Conservation (phyloP, 2,797 vertebrate genomes). For the Arrhamphus sclerolepis region DNA sequence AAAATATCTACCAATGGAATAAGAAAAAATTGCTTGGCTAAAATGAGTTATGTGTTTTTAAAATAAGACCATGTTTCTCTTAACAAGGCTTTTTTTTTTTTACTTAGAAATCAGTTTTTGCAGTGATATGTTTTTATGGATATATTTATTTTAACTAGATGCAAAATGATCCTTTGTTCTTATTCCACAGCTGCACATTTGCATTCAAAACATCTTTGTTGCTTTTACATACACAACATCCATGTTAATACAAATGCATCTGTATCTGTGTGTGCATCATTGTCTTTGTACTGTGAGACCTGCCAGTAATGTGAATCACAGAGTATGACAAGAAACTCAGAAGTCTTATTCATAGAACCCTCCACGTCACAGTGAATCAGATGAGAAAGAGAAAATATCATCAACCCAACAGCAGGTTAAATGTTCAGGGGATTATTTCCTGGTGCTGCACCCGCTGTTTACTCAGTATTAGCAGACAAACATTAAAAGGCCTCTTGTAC, state of each 20-base stretch:
- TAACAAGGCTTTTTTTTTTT: no score
- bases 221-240: constrained; percentile 33
- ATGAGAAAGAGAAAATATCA: constrained; percentile 48
- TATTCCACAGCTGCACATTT: constrained; percentile 53
- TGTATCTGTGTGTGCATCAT: constrained; percentile 12
- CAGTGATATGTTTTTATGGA: no score
- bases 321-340: constrained; percentile 16
- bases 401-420: constrained; percentile 57
- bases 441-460: constrained; percentile 37
- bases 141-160: no score
- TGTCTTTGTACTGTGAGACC: constrained; percentile 19
- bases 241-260: constrained; percentile 13
- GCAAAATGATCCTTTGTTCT: constrained; percentile 9
- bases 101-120: no score
- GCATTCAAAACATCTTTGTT: constrained; percentile 31
- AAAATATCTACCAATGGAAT: no score
- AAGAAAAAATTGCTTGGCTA: no score
- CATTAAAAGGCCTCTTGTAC: constrained; percentile 28
- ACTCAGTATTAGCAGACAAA: constrained; percentile 13
- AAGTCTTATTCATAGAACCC: constrained; percentile 51
- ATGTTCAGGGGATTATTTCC: constrained; percentile 59
- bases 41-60: no score
- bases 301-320: constrained; percentile 15
- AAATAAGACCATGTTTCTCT: no score
- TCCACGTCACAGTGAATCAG: constrained; percentile 32